A percentile compares a stretch with the other conserved stretches of the same genome.
Evolutionary conservation across 23 tunicate species (phyloP).

Genomic region (Ciona savignyi): DNA sequence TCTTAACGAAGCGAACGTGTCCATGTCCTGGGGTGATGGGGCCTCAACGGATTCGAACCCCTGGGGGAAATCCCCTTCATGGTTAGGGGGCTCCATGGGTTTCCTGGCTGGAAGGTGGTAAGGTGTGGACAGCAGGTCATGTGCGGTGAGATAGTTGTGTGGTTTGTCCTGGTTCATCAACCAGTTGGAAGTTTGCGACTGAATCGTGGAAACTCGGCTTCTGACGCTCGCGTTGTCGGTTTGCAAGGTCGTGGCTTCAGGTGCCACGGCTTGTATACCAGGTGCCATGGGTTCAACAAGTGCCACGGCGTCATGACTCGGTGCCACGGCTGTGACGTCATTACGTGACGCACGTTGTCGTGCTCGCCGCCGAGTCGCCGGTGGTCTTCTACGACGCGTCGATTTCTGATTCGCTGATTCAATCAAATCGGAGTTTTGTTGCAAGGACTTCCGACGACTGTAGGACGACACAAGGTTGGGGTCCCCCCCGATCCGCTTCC

Average conservation of each 20-base stretch:
- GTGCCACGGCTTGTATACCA: background rate
- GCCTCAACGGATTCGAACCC: background rate
- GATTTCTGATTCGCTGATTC: too few relatives aligned
- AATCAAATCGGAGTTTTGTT: background rate
- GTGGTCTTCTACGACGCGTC: background rate
- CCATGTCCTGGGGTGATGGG: background rate
- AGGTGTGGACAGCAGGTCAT: background rate
- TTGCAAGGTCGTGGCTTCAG: background rate
- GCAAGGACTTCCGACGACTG: background rate
- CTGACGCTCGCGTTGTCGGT: background rate
- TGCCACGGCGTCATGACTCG: background rate
- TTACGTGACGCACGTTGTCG: background rate
- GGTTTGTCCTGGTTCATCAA: background rate
- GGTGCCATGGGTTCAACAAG: too few relatives aligned
- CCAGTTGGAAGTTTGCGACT: background rate
- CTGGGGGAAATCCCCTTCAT: background rate
- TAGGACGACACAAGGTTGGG: constrained; percentile 24
- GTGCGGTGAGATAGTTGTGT: constrained; percentile 36
- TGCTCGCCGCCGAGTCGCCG: constrained; percentile 3
- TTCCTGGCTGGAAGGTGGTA: constrained; percentile 9
- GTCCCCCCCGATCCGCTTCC: constrained; percentile 4
- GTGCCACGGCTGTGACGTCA: background rate
- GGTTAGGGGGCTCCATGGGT: background rate
- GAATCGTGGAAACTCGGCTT: background rate
- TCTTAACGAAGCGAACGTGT: constrained; percentile 13